These are phyloP conservation scores for Lagocephalus sceleratus DNA, from an alignment of 2,797 vertebrate species.

Conservation along the genomic window DNA sequence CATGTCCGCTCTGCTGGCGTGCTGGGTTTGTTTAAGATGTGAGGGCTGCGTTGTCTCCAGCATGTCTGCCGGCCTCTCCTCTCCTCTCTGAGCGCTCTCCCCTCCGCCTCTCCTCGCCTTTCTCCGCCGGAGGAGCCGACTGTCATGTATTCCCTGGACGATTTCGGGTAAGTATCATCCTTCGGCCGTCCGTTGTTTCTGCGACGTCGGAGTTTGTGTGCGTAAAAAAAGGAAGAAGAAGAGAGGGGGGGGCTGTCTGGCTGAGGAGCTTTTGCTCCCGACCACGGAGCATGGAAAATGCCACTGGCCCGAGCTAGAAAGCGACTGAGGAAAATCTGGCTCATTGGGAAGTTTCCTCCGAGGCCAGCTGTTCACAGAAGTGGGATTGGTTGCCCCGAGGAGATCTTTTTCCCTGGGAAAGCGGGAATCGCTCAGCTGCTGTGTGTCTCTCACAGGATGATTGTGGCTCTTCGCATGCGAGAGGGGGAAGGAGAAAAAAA, in stretches of 20 bases:
- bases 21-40: slow-evolving; percentile 50
- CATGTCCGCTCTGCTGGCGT: slow-evolving; percentile 40
- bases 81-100: slow-evolving; percentile 58
- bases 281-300: slow-evolving; percentile 32
- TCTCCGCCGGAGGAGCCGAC: slow-evolving; percentile 28
- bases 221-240: not conserved
- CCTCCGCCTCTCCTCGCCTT: slow-evolving; percentile 51
- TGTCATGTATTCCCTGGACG: slow-evolving; percentile 92
- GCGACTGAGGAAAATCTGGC: slow-evolving; percentile 40
- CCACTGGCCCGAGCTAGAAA: slow-evolving; percentile 24
- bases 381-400: slow-evolving; percentile 56
- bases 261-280: slow-evolving; percentile 22
- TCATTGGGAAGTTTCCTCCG: slow-evolving; percentile 49
- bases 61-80: slow-evolving; percentile 48
- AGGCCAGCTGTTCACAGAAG: slow-evolving; percentile 61
- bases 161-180: slow-evolving; percentile 85
- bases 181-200: slow-evolving; percentile 5
- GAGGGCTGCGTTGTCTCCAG: slow-evolving; percentile 33
- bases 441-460: slow-evolving; percentile 24
- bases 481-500: slow-evolving; percentile 38
- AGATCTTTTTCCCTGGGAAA: slow-evolving; percentile 44
- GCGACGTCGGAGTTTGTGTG: not conserved
- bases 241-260: no score
- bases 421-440: slow-evolving; percentile 50
- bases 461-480: slow-evolving; percentile 42